Percentiles rank a stretch among this genome's conserved stretches.
Conservation (phyloP, 2,888 invertebrate species). For the Uloborus plumipes region DNA sequence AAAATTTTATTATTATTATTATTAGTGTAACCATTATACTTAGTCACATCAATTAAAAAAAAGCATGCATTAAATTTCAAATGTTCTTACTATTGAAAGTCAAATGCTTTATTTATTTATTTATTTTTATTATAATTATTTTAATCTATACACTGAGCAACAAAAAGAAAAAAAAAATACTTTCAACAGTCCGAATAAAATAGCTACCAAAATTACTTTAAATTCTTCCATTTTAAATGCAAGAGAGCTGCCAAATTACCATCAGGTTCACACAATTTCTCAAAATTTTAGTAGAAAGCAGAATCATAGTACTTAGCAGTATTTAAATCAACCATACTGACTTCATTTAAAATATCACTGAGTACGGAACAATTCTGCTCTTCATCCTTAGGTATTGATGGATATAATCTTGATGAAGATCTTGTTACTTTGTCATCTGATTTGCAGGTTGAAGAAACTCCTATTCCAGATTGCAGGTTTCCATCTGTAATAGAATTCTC, state of each 20-base stretch:
- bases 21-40: too few species aligned
- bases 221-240: background rate
- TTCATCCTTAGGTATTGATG: constrained; percentile 16
- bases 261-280: background rate
- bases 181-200: too few species aligned
- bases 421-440: background rate
- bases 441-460: constrained; percentile 34
- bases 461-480: constrained; percentile 36
- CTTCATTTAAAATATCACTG: constrained; percentile 45
- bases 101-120: background rate
- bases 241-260: background rate
- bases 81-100: background rate
- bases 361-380: constrained; percentile 40
- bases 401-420: background rate
- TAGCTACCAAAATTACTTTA: too few species aligned
- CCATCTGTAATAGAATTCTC: constrained; percentile 25
- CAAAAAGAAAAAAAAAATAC: too few species aligned
- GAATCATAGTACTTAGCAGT: background rate
- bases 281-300: background rate
- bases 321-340: constrained; percentile 30
- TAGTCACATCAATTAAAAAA: background rate
- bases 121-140: too few species aligned
- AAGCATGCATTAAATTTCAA: background rate
- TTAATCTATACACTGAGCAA: background rate
- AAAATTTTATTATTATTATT: too few species aligned